Evolutionary conservation across 2,888 invertebrate species (phyloP).

Genomic region (Noctuana brunneofusca): DNA sequence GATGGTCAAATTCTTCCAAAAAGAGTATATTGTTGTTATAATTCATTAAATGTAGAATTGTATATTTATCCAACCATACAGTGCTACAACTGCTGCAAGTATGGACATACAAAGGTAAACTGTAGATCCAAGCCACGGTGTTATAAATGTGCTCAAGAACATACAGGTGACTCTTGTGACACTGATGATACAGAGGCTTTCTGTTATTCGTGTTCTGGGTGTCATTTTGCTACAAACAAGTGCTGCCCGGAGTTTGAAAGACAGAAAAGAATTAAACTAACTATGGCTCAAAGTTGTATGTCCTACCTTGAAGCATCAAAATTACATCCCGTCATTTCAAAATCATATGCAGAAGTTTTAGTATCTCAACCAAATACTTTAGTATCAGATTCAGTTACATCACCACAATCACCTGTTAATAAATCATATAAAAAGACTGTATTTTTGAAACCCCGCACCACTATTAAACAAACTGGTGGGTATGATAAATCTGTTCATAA

Average conservation of each 20-base stretch:
- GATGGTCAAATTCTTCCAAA: neutral
- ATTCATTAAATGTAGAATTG: neutral
- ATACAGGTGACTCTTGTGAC: neutral
- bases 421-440: conserved; percentile 1
- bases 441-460: conserved; percentile 1
- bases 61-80: neutral
- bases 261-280: neutral
- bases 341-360: neutral
- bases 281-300: neutral
- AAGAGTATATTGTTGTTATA: neutral
- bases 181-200: neutral
- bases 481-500: conserved; percentile 2
- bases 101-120: neutral
- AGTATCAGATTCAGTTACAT: no score
- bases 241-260: neutral
- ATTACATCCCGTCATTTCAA: conserved; percentile 1
- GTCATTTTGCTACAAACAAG: neutral
- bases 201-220: neutral
- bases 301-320: neutral
- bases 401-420: neutral
- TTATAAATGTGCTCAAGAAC: neutral
- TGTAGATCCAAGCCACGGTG: neutral
- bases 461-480: neutral
- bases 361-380: neutral
- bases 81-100: neutral